A percentile compares a stretch with the other conserved stretches of the same genome.
These are phyloP conservation scores for Hemistola chrysoprasaria DNA, from an alignment of 2,888 invertebrate genomes.

Conservation along the genomic window DNA sequence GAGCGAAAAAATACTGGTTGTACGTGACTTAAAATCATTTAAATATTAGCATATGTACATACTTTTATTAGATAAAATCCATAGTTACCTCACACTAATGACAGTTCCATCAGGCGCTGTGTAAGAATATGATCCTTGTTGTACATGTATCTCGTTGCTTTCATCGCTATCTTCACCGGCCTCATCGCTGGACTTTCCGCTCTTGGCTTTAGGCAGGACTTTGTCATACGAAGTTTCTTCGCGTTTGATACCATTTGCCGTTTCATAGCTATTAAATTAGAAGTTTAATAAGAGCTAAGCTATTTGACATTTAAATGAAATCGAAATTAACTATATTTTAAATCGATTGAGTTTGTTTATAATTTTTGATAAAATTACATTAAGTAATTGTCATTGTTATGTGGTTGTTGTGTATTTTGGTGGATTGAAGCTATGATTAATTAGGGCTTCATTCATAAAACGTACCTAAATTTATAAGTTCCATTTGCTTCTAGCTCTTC, in stretches of 20 bases:
- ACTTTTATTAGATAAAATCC: too few relatives aligned
- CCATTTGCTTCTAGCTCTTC: slow-evolving; percentile 77
- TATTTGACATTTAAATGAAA: too few relatives aligned
- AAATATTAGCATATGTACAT: too few relatives aligned
- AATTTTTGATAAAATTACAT: slow-evolving; percentile 1
- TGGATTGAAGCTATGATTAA: too few relatives aligned
- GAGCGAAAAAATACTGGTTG: too few relatives aligned
- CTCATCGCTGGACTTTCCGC: slow-evolving; percentile 60
- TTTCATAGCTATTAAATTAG: slow-evolving; percentile 92
- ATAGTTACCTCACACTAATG: slow-evolving; percentile 83
- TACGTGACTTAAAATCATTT: too few relatives aligned
- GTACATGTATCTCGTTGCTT: slow-evolving; percentile 82
- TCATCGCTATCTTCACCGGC: slow-evolving; percentile 81
- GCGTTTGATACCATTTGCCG: slow-evolving; percentile 89
- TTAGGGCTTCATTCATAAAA: too few relatives aligned
- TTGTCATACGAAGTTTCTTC: slow-evolving; percentile 88
- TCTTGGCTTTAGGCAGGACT: slow-evolving; percentile 73
- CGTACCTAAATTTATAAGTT: slow-evolving; percentile 77
- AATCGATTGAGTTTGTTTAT: too few relatives aligned
- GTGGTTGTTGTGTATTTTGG: too few relatives aligned
- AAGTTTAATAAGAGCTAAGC: too few relatives aligned
- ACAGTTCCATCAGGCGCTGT: slow-evolving; percentile 86
- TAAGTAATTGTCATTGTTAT: too few relatives aligned
- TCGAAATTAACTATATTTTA: too few relatives aligned
- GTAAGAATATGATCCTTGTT: slow-evolving; percentile 86